A percentile compares a stretch with the other conserved stretches of the same genome.
Evolutionary conservation across 2,797 vertebrate species (phyloP).

Genomic region (Buceros bicornis): DNA sequence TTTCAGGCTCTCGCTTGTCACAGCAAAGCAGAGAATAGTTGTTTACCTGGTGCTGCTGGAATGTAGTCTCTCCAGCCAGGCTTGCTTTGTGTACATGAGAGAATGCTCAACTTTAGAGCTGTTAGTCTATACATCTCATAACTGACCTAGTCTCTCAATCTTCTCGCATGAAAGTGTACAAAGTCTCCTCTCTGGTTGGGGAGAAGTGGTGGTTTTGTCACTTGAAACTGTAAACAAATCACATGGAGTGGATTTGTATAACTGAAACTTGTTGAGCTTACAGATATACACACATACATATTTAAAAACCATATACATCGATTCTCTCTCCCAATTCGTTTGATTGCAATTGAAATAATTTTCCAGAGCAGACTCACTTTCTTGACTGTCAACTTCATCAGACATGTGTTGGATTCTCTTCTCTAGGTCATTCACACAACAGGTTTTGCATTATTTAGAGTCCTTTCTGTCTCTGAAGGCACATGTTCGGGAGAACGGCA

Average conservation of each 20-base stretch:
- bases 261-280: not conserved
- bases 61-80: constrained; percentile 12
- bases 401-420: not conserved
- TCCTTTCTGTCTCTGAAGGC: not conserved
- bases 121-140: not conserved
- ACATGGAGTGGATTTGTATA: rapidly evolving
- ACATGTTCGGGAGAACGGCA: not conserved
- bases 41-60: constrained; percentile 28
- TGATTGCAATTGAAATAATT: constrained; percentile 15
- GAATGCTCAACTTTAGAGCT: not conserved
- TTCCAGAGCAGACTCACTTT: not conserved
- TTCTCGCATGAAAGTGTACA: not conserved
- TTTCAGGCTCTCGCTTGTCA: not conserved
- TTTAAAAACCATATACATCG: not conserved
- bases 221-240: not conserved
- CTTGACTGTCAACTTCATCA: not conserved
- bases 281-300: no score
- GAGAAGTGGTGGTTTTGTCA: not conserved
- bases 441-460: not conserved
- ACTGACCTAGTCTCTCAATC: not conserved
- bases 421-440: not conserved
- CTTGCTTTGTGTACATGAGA: not conserved
- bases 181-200: not conserved
- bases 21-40: not conserved
- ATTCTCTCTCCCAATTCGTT: not conserved